Conservation (phyloP, 1,140 invertebrate species). For the Apis laboriosa region DNA sequence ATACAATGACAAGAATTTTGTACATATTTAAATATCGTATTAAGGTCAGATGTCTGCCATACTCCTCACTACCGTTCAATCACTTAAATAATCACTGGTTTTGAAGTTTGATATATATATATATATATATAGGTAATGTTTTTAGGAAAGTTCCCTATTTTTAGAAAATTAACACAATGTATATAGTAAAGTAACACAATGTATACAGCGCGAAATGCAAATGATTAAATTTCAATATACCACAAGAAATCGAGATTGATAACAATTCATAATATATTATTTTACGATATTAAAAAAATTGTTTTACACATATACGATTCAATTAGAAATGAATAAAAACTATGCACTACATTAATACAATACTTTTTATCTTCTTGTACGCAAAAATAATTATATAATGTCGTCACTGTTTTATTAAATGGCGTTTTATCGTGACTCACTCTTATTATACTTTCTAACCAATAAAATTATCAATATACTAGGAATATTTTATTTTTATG, state of each 20-base stretch:
- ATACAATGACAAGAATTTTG: background rate
- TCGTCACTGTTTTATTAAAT: background rate
- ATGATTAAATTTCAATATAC: background rate
- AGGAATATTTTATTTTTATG: background rate
- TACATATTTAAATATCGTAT: background rate
- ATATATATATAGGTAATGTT: background rate
- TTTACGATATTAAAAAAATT: background rate
- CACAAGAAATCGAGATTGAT: background rate
- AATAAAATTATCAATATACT: background rate
- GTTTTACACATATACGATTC: background rate
- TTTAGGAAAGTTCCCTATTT: background rate
- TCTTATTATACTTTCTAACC: background rate
- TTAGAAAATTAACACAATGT: background rate
- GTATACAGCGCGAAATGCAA: slow-evolving; percentile 25
- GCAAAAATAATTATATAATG: slow-evolving; percentile 11
- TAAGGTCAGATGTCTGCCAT: slow-evolving; percentile 23
- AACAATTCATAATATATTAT: background rate
- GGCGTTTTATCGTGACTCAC: background rate
- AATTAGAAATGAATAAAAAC: background rate
- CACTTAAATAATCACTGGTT: slow-evolving; percentile 9
- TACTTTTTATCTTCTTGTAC: background rate
- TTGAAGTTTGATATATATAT: background rate
- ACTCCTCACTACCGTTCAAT: slow-evolving; percentile 25
- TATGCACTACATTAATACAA: background rate
- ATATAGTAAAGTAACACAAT: background rate